Conservation (phyloP, 2,888 invertebrate species). For the Schizotus pectinicornis region DNA sequence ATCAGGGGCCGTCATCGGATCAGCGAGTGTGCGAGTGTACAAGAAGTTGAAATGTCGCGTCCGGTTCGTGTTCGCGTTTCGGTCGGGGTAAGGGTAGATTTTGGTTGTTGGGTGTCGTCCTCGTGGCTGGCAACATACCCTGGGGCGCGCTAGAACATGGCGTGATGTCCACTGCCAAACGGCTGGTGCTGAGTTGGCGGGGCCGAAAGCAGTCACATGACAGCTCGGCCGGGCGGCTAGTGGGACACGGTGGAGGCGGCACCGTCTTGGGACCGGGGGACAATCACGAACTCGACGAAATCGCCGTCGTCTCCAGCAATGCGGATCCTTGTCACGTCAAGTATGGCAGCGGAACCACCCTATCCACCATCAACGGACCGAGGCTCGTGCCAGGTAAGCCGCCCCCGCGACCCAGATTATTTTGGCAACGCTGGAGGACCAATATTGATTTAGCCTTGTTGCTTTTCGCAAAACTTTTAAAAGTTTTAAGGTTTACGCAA, state of each 20-base stretch:
- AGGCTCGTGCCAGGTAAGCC: slow-evolving; percentile 64
- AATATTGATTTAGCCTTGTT: too few relatives aligned
- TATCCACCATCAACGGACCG: slow-evolving; percentile 65
- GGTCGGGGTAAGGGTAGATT: background rate
- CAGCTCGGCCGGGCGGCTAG: slow-evolving; percentile 60
- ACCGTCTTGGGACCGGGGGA: slow-evolving; percentile 36
- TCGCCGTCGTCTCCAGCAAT: slow-evolving; percentile 69
- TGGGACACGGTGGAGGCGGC: slow-evolving; percentile 52
- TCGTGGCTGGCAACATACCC: slow-evolving; percentile 32
- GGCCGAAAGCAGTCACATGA: slow-evolving; percentile 66
- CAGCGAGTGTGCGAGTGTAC: background rate
- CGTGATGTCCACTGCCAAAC: slow-evolving; percentile 69
- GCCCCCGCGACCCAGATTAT: background rate
- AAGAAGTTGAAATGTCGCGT: slow-evolving; percentile 8
- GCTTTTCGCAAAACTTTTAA: too few relatives aligned
- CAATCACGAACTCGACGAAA: slow-evolving; percentile 69
- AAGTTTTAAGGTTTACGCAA: too few relatives aligned
- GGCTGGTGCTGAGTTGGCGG: slow-evolving; percentile 67
- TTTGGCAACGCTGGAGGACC: slow-evolving; percentile 12
- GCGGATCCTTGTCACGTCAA: slow-evolving; percentile 63
- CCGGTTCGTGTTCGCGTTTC: background rate
- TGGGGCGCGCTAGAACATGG: slow-evolving; percentile 44
- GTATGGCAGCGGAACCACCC: slow-evolving; percentile 64
- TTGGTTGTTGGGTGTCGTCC: slow-evolving; percentile 13
- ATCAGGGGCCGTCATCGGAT: background rate